These are phyloP conservation scores for Spongilla lacustris DNA, from an alignment of 37 sponge, comb jelly and placozoan species.

Conservation along the genomic window DNA sequence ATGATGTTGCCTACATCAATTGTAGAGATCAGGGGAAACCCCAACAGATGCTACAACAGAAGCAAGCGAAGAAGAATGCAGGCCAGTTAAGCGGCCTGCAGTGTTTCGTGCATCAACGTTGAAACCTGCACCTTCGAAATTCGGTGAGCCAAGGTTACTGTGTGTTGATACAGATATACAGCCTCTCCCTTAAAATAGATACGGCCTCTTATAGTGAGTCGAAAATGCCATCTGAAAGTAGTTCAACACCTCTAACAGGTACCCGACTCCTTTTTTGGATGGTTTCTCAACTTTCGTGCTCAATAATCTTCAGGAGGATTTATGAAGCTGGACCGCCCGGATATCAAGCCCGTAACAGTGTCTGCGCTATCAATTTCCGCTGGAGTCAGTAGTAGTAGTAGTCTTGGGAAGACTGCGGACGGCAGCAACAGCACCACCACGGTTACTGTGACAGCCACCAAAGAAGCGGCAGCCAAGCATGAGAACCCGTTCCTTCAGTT, in stretches of 20 bases:
- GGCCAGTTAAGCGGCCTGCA: not conserved
- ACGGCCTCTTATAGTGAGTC: not conserved
- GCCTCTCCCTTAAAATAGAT: not conserved
- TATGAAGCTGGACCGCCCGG: constrained; percentile 31
- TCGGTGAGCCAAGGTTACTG: not conserved
- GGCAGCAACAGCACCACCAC: not conserved
- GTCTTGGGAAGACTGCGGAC: constrained; percentile 5
- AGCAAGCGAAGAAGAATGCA: not conserved
- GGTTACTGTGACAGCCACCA: not conserved
- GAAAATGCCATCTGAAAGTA: not conserved
- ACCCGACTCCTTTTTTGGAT: not conserved
- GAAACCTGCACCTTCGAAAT: not conserved
- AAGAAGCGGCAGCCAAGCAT: not conserved
- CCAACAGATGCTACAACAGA: not conserved
- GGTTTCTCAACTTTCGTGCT: not conserved
- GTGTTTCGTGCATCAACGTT: not conserved
- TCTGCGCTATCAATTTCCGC: not conserved
- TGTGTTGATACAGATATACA: not conserved
- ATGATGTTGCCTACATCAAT: not conserved
- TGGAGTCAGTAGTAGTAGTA: not conserved
- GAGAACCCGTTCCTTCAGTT: constrained; percentile 31
- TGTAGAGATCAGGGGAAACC: not conserved
- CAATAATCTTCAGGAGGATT: constrained; percentile 31
- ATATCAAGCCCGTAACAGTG: constrained; percentile 41
- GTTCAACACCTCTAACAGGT: not conserved